A percentile compares a stretch with the other conserved stretches of the same genome.
Conservation (phyloP, 2,113 vertebrate genomes). For the Pterocles gutturalis region DNA sequence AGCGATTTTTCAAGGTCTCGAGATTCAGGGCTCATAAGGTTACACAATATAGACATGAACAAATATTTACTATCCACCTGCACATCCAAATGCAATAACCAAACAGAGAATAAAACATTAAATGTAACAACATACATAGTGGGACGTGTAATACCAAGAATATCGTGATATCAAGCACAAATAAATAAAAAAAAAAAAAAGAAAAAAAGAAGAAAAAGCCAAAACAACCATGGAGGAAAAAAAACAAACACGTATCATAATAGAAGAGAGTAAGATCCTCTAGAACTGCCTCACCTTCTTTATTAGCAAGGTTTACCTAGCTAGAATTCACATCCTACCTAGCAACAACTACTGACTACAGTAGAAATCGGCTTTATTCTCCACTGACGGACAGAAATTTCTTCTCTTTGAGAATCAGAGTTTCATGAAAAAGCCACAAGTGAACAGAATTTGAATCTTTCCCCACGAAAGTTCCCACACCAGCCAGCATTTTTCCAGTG, state of each 20-base stretch:
- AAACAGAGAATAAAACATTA: not conserved
- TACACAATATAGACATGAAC: not conserved
- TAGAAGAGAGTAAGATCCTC: not conserved
- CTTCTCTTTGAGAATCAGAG: not conserved
- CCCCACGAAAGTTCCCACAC: not conserved
- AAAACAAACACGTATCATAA: rapidly evolving
- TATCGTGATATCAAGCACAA: not conserved
- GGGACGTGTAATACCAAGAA: not conserved
- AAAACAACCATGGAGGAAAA: not conserved
- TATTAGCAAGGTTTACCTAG: not conserved
- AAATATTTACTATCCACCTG: not conserved
- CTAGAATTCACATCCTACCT: not conserved
- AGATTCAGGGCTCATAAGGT: not conserved
- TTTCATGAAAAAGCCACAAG: not conserved
- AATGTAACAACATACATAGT: not conserved
- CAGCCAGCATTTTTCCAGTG: not conserved
- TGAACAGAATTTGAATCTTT: not conserved
- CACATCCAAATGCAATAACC: not conserved
- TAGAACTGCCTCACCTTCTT: not conserved
- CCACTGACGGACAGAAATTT: not conserved
- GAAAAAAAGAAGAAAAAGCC: too few relatives aligned
- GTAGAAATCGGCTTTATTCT: not conserved
- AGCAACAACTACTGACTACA: not conserved
- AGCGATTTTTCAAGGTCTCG: not conserved
- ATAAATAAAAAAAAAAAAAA: not conserved